phyloP scores from a whole-genome alignment of 1,140 invertebrate genomes.

The Sesamia nonagrioides region DNA sequence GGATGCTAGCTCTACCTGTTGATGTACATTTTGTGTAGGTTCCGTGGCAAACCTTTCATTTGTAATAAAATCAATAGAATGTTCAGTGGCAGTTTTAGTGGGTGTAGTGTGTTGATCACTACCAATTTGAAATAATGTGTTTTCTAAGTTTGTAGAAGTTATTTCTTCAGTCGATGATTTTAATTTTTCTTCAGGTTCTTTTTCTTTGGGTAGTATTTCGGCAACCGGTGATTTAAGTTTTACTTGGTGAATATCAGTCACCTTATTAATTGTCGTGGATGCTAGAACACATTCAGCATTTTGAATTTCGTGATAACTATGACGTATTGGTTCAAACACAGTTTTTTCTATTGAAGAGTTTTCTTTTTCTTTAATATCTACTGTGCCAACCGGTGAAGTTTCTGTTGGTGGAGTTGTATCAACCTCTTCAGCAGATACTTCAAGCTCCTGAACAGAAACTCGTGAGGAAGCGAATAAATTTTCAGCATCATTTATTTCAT shows the following conservation, averaged over 20 bases:
- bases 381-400: not conserved
- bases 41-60: constrained; percentile 24
- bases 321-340: constrained; percentile 47
- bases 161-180: not conserved
- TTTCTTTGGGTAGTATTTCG: not conserved
- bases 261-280: constrained; percentile 11
- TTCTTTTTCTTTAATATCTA: constrained; percentile 29
- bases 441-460: constrained; percentile 15
- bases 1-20: not conserved
- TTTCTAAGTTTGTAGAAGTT: not conserved
- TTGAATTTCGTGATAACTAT: constrained; percentile 62
- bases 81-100: constrained; percentile 13
- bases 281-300: constrained; percentile 60
- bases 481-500: constrained; percentile 64
- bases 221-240: not conserved
- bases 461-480: constrained; percentile 43
- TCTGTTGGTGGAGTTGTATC: not conserved
- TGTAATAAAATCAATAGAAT: constrained; percentile 38
- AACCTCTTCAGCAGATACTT: not conserved
- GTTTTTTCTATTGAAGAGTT: not conserved
- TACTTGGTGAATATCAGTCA: not conserved
- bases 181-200: not conserved
- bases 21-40: not conserved
- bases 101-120: not conserved
- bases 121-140: constrained; percentile 1